phyloP scores from a whole-genome alignment of 2,888 invertebrate species.

The Coleophora flavipennella region DNA sequence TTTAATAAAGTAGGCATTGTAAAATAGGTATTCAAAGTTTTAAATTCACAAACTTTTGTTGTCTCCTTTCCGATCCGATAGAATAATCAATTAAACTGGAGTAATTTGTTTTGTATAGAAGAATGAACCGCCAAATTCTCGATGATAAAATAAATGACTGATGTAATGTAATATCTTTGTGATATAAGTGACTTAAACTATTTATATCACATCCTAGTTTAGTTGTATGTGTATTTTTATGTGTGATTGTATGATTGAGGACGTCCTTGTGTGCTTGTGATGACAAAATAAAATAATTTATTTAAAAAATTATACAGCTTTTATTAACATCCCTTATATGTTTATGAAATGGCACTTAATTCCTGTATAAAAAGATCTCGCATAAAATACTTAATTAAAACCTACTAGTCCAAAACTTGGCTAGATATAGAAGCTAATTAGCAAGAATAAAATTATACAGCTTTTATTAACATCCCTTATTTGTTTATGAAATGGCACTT shows the following conservation, averaged over 20 bases:
- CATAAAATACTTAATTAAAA: too few relatives aligned
- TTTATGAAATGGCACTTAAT: too few relatives aligned
- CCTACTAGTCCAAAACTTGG: too few relatives aligned
- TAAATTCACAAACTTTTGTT: constrained; percentile 10
- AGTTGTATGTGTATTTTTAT: constrained; percentile 57
- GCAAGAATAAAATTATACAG: too few relatives aligned
- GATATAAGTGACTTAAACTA: constrained; percentile 44
- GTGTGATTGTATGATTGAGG: constrained; percentile 54
- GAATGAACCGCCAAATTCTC: constrained; percentile 46
- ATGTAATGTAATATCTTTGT: constrained; percentile 63
- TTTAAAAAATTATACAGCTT: not conserved
- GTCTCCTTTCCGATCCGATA: too few relatives aligned
- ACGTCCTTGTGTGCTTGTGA: constrained; percentile 70
- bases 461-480: not conserved
- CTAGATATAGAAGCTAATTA: too few relatives aligned
- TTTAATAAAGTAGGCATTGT: constrained; percentile 48
- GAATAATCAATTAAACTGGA: too few relatives aligned
- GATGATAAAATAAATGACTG: constrained; percentile 55
- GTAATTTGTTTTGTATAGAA: too few relatives aligned
- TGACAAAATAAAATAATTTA: constrained; percentile 46
- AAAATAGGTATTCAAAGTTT: constrained; percentile 25
- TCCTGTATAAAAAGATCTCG: too few relatives aligned
- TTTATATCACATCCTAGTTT: constrained; percentile 62
- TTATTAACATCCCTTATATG: not conserved
- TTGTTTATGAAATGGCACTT: too few relatives aligned